Base-by-base conservation (phyloP, 1,140 invertebrate genomes). In the Drosophila sucinea region DNA sequence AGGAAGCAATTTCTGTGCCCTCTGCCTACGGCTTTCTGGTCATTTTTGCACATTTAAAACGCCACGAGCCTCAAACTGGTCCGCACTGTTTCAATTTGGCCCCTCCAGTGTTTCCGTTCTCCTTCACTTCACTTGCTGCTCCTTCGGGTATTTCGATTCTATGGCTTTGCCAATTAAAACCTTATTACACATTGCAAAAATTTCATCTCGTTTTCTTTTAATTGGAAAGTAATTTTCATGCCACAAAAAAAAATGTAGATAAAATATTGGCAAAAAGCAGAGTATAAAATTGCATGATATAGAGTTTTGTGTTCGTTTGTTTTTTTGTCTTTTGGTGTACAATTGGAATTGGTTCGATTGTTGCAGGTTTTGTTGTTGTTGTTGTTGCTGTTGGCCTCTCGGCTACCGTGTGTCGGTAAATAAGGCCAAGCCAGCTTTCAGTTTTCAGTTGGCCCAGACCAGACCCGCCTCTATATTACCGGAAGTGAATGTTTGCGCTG, bases 1-100 rank as follows among this genome's bases (percentile, higher is more conserved):
- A 83, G 80, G 80, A 89, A 89, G 80, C 84, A 89, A 89, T 89
- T 89, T 89, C 84, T 68, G 74, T 82, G 77, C 77, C 74, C 68
- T 56, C 38, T 41, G 76, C 76, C 81, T 44, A 51, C 62, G 71
- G 74, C 79, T 69, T 69, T 71, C 76, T 75, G 81, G 69, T 74
- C 77, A 65, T 58, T 84, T 84, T 76, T 70, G 60, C 63, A 72
- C 82, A 82, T 76, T 85, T 79, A 67, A 77, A 86, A 69, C 81
- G 67, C 60, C 71, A 83, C 80, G 67, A 70, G 80, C 54, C 71
- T 44, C 29, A 47, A 68, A 55, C 63, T 75, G 54, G 32, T 54
- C 41, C 40, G 58, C 61, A 70, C 67, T 63, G 65, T 77, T 87
- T 86, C 79, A 86, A 87, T 86, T 87, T 87, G 76, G 67, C 55